phyloP scores from a whole-genome alignment of 2,888 invertebrate species.

The Craniophora ligustri region DNA sequence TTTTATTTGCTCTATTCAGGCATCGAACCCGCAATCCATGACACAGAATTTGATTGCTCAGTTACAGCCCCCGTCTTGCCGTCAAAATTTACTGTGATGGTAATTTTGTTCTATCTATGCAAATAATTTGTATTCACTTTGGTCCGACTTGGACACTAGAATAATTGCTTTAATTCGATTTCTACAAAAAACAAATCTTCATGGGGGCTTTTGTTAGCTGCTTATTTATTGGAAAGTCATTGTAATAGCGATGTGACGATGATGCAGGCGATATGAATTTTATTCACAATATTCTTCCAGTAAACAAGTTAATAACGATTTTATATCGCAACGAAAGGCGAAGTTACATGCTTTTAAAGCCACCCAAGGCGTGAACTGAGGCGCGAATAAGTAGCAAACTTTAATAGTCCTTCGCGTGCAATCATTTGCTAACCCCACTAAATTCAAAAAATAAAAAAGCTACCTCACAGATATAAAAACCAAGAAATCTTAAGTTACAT shows the following conservation, averaged over 20 bases:
- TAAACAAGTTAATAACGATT: constrained; percentile 47
- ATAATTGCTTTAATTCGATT: too few species aligned
- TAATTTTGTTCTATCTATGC: too few species aligned
- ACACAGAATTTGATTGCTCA: too few species aligned
- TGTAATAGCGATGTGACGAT: not conserved
- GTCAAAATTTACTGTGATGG: too few species aligned
- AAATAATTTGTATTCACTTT: too few species aligned
- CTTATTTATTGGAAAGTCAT: too few species aligned
- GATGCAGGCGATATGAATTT: constrained; percentile 22
- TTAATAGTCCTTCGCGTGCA: constrained; percentile 62
- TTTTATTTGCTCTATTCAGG: too few species aligned
- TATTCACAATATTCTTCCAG: constrained; percentile 28
- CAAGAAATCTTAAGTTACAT: constrained; percentile 44
- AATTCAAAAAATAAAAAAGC: constrained; percentile 42
- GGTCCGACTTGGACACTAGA: too few species aligned
- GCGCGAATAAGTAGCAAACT: constrained; percentile 67
- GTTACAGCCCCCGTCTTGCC: too few species aligned
- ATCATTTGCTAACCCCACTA: constrained; percentile 51
- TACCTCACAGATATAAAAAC: constrained; percentile 51
- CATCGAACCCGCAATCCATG: too few species aligned
- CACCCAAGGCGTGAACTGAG: constrained; percentile 59
- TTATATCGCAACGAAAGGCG: constrained; percentile 36
- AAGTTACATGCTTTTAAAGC: constrained; percentile 50
- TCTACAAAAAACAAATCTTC: too few species aligned
- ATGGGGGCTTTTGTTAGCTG: too few species aligned